Evolutionary conservation across 2,888 invertebrate species (phyloP).

Genomic region (Nemotelus nigrinus): DNA sequence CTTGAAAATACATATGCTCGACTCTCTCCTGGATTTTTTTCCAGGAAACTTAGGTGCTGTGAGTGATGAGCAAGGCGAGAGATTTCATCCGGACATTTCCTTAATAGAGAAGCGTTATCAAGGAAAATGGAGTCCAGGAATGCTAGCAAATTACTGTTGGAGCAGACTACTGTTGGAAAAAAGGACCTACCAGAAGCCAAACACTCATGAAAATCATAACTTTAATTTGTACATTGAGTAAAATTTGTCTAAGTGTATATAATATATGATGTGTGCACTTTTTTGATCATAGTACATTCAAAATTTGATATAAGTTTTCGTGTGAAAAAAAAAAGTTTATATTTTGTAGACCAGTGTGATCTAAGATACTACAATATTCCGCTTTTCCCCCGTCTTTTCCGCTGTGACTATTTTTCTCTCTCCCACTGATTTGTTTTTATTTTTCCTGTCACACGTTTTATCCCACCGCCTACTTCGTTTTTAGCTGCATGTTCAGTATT

Average conservation of each 20-base stretch:
- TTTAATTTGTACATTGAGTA: neutral
- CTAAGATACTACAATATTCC: neutral
- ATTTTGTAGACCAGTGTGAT: constrained; percentile 11
- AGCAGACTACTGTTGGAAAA: neutral
- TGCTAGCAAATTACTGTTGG: constrained; percentile 25
- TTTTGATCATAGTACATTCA: neutral
- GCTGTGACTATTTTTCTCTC: no score
- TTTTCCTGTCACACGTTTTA: no score
- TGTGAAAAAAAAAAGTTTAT: constrained; percentile 1
- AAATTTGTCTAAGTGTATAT: constrained; percentile 5
- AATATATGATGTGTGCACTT: neutral
- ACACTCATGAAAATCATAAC: constrained; percentile 7
- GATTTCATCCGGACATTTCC: constrained; percentile 21
- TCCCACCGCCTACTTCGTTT: no score
- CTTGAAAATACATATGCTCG: constrained; percentile 15
- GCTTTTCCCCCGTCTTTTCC: no score
- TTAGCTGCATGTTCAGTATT: no score
- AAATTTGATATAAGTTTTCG: constrained; percentile 9
- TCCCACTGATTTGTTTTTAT: no score
- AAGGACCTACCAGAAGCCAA: constrained; percentile 1
- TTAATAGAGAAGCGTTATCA: constrained; percentile 6
- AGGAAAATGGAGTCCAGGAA: constrained; percentile 6
- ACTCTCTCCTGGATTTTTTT: constrained; percentile 11
- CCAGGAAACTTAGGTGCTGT: neutral
- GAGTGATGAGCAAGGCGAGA: neutral